Evolutionary conservation across 30 jellyfish, hydroid and myxozoan species (phyloP).

Genomic region (Mastigias papua): DNA sequence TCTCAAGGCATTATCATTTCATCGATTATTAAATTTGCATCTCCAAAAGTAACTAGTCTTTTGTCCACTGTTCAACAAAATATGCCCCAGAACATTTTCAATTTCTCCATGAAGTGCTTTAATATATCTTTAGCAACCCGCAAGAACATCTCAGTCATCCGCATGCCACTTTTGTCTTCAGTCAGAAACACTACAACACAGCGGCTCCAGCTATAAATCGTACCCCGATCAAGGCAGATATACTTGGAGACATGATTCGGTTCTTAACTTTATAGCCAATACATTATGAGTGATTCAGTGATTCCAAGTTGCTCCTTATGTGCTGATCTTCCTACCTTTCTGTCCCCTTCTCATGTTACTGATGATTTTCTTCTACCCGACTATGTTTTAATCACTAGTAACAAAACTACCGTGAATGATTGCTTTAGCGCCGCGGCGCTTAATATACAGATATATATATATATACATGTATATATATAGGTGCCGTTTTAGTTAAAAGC

Average conservation of each 20-base stretch:
- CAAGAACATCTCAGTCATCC: background rate
- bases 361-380: background rate
- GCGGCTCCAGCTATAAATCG: background rate
- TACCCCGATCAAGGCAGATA: background rate
- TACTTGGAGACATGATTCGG: background rate
- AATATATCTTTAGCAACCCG: no score
- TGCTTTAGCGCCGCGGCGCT: no score
- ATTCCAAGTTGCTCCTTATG: background rate
- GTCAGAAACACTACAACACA: background rate
- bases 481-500: no score
- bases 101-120: background rate
- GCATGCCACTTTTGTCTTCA: background rate
- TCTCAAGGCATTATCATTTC: background rate
- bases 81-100: background rate
- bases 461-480: no score
- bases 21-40: background rate
- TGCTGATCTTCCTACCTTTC: background rate
- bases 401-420: no score
- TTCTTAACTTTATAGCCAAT: background rate
- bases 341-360: background rate
- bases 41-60: background rate
- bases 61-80: background rate
- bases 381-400: background rate
- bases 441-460: no score
- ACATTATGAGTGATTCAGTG: background rate